Percentiles rank a stretch among this genome's conserved stretches.
Conservation (phyloP, 2,888 invertebrate species). For the Perizoma flavofasciatum region DNA sequence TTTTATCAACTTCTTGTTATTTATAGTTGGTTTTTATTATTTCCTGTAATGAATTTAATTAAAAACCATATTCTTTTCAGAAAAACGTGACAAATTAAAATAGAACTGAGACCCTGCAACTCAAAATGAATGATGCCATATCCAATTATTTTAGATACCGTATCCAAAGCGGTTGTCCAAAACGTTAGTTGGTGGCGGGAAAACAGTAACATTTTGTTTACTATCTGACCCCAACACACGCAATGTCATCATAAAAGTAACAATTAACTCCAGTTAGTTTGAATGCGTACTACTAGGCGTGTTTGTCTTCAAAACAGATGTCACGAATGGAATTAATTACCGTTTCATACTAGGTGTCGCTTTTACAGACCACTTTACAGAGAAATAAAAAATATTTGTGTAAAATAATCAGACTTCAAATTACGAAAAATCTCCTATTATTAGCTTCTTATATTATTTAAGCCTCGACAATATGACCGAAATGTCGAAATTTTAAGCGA, state of each 20-base stretch:
- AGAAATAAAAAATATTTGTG: slow-evolving; percentile 35
- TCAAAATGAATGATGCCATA: background rate
- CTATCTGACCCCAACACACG: slow-evolving; percentile 69
- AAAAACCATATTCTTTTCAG: no score
- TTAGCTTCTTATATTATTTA: slow-evolving; percentile 68
- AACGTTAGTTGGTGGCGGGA: slow-evolving; percentile 26
- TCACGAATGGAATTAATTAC: slow-evolving; percentile 58
- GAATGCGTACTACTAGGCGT: slow-evolving; percentile 57
- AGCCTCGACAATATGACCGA: slow-evolving; percentile 71
- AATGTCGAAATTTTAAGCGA: slow-evolving; percentile 71
- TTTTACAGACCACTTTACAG: slow-evolving; percentile 28
- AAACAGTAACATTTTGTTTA: slow-evolving; percentile 66
- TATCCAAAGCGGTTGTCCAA: slow-evolving; percentile 11
- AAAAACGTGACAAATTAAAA: no score
- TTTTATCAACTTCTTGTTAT: no score
- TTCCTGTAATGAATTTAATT: no score
- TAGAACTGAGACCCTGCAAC: no score
- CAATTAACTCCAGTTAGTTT: slow-evolving; percentile 77
- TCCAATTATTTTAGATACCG: slow-evolving; percentile 3
- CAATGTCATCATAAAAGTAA: slow-evolving; percentile 75
- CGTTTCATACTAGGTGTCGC: slow-evolving; percentile 45
- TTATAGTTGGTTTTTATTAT: no score
- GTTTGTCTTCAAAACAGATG: slow-evolving; percentile 74
- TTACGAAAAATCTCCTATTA: slow-evolving; percentile 51
- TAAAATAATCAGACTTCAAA: slow-evolving; percentile 38